Conservation (phyloP, 2,797 vertebrate genomes). For the Cuniculus paca region DNA sequence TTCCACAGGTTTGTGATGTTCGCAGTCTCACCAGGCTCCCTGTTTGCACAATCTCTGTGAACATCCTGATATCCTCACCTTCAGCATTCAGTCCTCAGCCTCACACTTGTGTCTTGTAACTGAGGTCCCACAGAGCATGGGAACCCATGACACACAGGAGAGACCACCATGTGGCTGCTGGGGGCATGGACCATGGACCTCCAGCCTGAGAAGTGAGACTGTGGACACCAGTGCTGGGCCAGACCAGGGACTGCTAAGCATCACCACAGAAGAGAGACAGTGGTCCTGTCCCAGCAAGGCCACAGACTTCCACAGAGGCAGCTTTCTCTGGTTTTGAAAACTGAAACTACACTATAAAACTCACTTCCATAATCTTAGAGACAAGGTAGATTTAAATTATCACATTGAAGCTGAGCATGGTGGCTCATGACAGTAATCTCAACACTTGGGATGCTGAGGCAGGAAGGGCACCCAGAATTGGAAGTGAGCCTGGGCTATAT, state of each 20-base stretch:
- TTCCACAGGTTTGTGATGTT: not conserved
- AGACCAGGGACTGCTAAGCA: too few relatives aligned
- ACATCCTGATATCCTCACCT: not conserved
- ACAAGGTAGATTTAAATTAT: not conserved
- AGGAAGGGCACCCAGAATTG: not conserved
- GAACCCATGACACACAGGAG: not conserved
- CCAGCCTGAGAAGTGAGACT: too few relatives aligned
- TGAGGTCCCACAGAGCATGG: fast-evolving
- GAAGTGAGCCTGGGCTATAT: too few relatives aligned
- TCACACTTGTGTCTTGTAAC: not conserved
- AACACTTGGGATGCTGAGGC: too few relatives aligned
- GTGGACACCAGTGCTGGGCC: not conserved
- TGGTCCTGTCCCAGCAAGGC: not conserved
- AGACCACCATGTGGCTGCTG: fast-evolving
- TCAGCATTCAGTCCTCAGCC: not conserved
- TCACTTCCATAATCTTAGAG: not conserved
- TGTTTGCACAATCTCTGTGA: not conserved
- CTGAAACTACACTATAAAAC: not conserved
- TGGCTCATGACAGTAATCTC: not conserved
- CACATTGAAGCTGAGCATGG: not conserved
- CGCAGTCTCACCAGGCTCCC: not conserved
- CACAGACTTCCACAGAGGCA: fast-evolving
- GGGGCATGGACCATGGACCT: fast-evolving
- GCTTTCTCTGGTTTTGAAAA: not conserved
- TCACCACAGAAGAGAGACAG: not conserved